A percentile compares a stretch with the other conserved stretches of the same genome.
Evolutionary conservation across 2,797 vertebrate species (phyloP).

Genomic region (Cyprinella venusta): DNA sequence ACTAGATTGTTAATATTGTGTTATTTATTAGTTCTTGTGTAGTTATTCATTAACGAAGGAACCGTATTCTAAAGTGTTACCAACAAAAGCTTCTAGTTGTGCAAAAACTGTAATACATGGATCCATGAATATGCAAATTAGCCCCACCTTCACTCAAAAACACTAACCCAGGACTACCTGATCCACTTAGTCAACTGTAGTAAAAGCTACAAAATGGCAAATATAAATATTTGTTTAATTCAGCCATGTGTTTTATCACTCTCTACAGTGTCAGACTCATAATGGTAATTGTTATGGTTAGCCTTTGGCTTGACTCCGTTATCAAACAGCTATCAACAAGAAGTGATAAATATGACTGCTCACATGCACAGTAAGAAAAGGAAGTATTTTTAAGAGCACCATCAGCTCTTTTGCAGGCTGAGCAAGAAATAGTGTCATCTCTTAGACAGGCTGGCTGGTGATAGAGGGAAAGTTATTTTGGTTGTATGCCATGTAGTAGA

Average conservation of each 20-base stretch:
- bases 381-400: constrained; percentile 28
- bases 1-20: too few species aligned
- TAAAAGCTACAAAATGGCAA: not conserved
- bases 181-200: not conserved
- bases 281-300: not conserved
- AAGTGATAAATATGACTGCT: not conserved
- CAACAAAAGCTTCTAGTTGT: too few species aligned
- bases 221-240: not conserved
- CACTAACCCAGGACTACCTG: not conserved
- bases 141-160: not conserved
- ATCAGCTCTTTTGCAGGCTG: constrained; percentile 30
- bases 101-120: too few species aligned
- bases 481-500: constrained; percentile 12
- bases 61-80: too few species aligned
- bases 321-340: not conserved
- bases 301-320: not conserved
- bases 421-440: constrained; percentile 25
- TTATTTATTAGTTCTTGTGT: too few species aligned
- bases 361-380: constrained; percentile 11
- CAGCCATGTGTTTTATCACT: not conserved
- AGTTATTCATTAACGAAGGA: too few species aligned
- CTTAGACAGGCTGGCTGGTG: not conserved
- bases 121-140: not conserved
- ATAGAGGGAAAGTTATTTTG: constrained; percentile 1
- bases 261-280: not conserved